Percentiles rank a stretch among this genome's conserved stretches.
These are phyloP conservation scores for Agrotis segetum DNA, from an alignment of 2,888 invertebrate species.

Conservation along the genomic window DNA sequence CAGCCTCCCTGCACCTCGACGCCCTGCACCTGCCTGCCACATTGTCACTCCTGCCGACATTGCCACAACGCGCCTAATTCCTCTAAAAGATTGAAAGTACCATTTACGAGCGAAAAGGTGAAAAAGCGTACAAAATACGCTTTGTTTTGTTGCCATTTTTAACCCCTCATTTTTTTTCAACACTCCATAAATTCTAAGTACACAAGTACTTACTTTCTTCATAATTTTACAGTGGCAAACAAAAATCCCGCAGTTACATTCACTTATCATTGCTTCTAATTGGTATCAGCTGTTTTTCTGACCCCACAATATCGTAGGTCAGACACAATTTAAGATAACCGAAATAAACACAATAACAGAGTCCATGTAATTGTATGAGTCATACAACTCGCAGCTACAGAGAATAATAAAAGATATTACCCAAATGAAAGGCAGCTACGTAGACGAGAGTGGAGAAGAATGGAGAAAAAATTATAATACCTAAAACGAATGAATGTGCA, in stretches of 20 bases:
- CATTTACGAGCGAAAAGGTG: constrained; percentile 76
- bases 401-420: constrained; percentile 56
- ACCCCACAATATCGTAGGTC: constrained; percentile 38
- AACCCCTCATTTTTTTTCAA: constrained; percentile 9
- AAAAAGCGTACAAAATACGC: constrained; percentile 71
- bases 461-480: constrained; percentile 80
- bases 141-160: constrained; percentile 64
- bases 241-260: constrained; percentile 12
- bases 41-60: constrained; percentile 66
- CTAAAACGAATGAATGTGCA: constrained; percentile 88
- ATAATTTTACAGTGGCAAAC: constrained; percentile 6
- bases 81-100: constrained; percentile 84
- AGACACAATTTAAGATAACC: constrained; percentile 41
- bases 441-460: constrained; percentile 67
- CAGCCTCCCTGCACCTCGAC: constrained; percentile 45
- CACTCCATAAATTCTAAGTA: not conserved
- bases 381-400: constrained; percentile 19
- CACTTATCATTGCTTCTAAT: constrained; percentile 36
- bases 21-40: constrained; percentile 46
- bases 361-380: constrained; percentile 52
- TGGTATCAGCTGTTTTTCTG: constrained; percentile 53
- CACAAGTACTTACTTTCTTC: not conserved
- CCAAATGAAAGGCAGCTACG: constrained; percentile 51
- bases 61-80: constrained; percentile 75
- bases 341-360: constrained; percentile 54